A percentile compares a stretch with the other conserved stretches of the same genome.
phyloP scores from a whole-genome alignment of 2,797 vertebrate genomes.

The Hippocampus kuda region DNA sequence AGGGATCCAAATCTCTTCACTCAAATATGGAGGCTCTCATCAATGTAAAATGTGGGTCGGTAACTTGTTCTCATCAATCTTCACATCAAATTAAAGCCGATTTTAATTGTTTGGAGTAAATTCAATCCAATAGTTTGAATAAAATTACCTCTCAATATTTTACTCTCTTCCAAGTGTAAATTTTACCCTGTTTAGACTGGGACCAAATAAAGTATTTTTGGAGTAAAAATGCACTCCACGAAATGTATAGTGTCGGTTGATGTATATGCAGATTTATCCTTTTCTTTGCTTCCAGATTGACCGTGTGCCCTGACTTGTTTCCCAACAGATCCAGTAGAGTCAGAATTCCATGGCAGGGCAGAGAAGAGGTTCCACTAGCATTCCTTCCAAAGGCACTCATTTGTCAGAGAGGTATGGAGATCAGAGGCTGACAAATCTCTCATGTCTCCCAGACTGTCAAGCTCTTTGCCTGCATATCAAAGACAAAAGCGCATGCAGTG shows the following conservation, averaged over 20 bases:
- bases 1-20: no score
- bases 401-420: conserved; percentile 68
- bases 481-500: conserved; percentile 61
- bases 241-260: not conserved
- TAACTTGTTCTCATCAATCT: no score
- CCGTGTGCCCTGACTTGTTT: conserved; percentile 52
- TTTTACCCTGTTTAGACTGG: no score
- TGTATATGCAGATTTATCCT: conserved; percentile 42
- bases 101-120: no score
- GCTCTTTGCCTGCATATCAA: conserved; percentile 64
- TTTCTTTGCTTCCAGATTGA: conserved; percentile 47
- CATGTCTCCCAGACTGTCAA: conserved; percentile 61
- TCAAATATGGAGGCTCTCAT: no score
- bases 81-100: no score
- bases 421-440: conserved; percentile 72
- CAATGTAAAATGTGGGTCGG: no score
- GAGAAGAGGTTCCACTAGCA: conserved; percentile 51
- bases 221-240: no score
- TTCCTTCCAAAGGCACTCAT: conserved; percentile 65
- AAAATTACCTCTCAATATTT: no score
- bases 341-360: conserved; percentile 55
- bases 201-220: no score
- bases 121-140: no score
- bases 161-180: no score
- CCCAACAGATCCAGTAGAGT: conserved; percentile 38